Base-by-base conservation (phyloP, 1,140 invertebrate genomes). In the Reticulitermes speratus region DNA sequence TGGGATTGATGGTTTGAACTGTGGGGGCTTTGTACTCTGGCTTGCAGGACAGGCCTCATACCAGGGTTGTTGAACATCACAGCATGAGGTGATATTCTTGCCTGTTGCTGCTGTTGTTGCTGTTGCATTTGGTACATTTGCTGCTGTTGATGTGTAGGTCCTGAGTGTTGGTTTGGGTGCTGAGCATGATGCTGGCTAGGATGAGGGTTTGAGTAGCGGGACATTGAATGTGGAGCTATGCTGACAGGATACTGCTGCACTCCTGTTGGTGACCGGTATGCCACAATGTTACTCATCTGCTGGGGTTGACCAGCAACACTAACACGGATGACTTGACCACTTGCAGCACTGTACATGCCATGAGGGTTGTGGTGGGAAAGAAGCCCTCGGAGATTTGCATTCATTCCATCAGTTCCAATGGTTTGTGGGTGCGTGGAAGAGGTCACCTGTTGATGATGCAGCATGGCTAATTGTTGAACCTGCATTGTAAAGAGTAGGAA, bases 341-440 rank as follows among this genome's bases (percentile, higher is more conserved):
- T 65, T 65, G 14, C 30, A 55, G 69, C 25, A 52, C 11, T 86
- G 59, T 82, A 81, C 45, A 87, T n/a, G 86, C 44, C 44, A 25
- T 45, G 30, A 30, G 44, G 44, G 86, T 84, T 87, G 87, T 84
- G 88, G 87, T 44, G 86, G 83, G 30, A 86, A 45, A 87, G 87
- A 82, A 88, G 85, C 16, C 88, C 84, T 44, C 87, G 87, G n/a
- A 88, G 48, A 85, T 89, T 88, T 30, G 87, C 52, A 11, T 52
- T 38, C 45, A 48, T 45, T 3, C 75, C 85, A 81, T 87, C 83
- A 30, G 75, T 25, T 23, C 84, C 85, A 48, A 87, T 30, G 14
- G 84, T 69, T 59, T 83, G 82, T 32, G 93, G 92, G 90, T 91
- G 92, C 0, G 92, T 92, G 5, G 92, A 92, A 6, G 92, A 92